Evolutionary conservation across 2,888 invertebrate species (phyloP), one percentile per base, ranked within the genome.

Genomic region (Smittia sp.): DNA sequence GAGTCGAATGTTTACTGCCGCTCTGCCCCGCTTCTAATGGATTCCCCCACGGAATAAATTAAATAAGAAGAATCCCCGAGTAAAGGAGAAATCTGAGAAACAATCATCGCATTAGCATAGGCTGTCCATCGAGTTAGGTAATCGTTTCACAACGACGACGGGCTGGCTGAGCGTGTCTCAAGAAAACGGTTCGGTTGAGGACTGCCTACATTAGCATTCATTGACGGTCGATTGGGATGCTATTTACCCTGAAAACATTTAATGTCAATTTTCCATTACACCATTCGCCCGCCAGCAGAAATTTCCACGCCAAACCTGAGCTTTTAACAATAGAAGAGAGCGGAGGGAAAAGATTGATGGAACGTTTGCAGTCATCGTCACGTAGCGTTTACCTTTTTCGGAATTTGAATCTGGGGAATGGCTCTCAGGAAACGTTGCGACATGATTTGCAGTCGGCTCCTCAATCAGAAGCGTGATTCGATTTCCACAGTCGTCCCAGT

Each of bases 201-300:
- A n/a, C n/a, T n/a, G n/a, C n/a, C n/a, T 20, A 52, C 68, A 68
- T 68, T 68, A 68, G 68, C 70, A 70, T 70, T 70, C 70, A 70
- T 70, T 70, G 11, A 18, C 13, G 58, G 70, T 70, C 58, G 58
- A 58, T 70, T 70, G 32, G 62, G 62, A 22, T 58, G 58, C 27
- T 52, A 22, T 52, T 52, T 69, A 58, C 58, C 2, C 2, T 20
- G 13, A 22, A 72, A 25, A 72, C 70, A 38, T 72, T 72, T 62
- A 39, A 27, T 72, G 32, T 22, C 62, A 54, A 72, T 32, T 65
- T 27, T 22, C 13, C 27, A 32, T 66, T 24, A 27, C 63, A n/a
- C 18, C n/a, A 2, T 27, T 65, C 65, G 3, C n/a, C 63, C 11
- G 38, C 22, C 11, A 41, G 9, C 41, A 67, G 41, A 39, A 22